Percentiles rank a stretch among this genome's conserved stretches.
Conservation (phyloP, 2,888 invertebrate genomes). For the Catocala nupta region DNA sequence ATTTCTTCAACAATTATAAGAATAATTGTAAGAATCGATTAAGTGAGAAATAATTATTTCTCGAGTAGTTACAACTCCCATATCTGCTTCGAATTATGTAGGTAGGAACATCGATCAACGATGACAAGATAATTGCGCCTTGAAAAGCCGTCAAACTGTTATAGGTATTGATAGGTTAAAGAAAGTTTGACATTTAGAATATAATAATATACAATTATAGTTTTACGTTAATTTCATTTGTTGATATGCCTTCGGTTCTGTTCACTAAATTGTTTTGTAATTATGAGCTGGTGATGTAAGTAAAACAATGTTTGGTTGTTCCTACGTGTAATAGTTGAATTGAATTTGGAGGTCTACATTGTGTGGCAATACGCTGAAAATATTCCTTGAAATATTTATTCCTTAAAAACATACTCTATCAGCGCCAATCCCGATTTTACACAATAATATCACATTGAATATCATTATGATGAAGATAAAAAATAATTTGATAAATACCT, state of each 20-base stretch:
- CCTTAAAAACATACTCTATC: conserved; percentile 68
- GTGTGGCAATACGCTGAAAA: too few relatives aligned
- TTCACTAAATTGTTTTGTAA: too few relatives aligned
- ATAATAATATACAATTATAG: not conserved
- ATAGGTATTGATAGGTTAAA: conserved; percentile 40
- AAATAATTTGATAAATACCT: conserved; percentile 83
- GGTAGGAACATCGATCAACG: conserved; percentile 29
- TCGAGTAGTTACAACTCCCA: conserved; percentile 2
- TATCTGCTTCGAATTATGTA: conserved; percentile 40
- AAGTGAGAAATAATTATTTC: conserved; percentile 12
- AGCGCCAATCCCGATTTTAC: conserved; percentile 70
- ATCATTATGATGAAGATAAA: conserved; percentile 67
- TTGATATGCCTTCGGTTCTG: too few relatives aligned
- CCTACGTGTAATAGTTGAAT: too few relatives aligned
- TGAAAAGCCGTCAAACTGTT: conserved; percentile 44
- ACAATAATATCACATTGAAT: conserved; percentile 69
- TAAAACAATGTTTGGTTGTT: too few relatives aligned
- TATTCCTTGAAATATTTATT: conserved; percentile 54
- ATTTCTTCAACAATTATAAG: too few relatives aligned
- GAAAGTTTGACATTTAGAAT: conserved; percentile 36
- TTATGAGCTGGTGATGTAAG: too few relatives aligned
- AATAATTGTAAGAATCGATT: not conserved
- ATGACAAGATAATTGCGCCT: conserved; percentile 57
- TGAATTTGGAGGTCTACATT: too few relatives aligned
- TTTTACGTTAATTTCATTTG: too few relatives aligned